Percentiles rank a stretch among this genome's conserved stretches.
Conservation (phyloP, 2,113 vertebrate genomes). For the Crotalus horridus region DNA sequence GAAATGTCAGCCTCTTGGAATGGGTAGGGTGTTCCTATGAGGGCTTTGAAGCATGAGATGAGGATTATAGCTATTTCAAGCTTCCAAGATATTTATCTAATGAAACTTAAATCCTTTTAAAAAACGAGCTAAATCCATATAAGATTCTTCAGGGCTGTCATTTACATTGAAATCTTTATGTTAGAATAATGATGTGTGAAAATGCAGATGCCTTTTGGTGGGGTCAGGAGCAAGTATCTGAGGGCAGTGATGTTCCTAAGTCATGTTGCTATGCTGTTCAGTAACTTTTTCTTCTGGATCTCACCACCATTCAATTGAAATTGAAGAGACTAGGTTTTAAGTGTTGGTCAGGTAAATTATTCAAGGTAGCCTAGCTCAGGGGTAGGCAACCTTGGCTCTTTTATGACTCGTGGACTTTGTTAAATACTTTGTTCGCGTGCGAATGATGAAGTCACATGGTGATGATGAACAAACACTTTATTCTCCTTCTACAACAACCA, state of each 20-base stretch:
- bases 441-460: too few species aligned
- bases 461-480: too few species aligned
- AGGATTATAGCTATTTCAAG: rapidly evolving
- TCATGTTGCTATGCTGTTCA: conserved; percentile 29
- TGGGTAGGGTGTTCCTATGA: neutral
- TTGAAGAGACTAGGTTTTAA: conserved; percentile 9
- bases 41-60: neutral
- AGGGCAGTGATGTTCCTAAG: conserved; percentile 11
- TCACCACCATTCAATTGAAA: conserved; percentile 40
- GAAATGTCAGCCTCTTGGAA: neutral
- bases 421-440: too few species aligned
- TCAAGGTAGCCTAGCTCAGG: neutral
- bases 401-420: too few species aligned
- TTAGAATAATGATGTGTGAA: conserved; percentile 22
- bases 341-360: neutral
- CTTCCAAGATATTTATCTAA: conserved; percentile 19
- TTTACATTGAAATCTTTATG: conserved; percentile 41
- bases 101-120: conserved; percentile 26
- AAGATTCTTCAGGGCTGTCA: conserved; percentile 11
- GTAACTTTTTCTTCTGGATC: conserved; percentile 37
- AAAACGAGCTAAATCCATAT: conserved; percentile 35
- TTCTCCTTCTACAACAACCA: too few species aligned
- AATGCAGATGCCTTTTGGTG: conserved; percentile 31
- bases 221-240: conserved; percentile 22
- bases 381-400: too few species aligned